Evolutionary conservation across 1,140 invertebrate species (phyloP).

Genomic region (Tetranychus cinnabarinus): DNA sequence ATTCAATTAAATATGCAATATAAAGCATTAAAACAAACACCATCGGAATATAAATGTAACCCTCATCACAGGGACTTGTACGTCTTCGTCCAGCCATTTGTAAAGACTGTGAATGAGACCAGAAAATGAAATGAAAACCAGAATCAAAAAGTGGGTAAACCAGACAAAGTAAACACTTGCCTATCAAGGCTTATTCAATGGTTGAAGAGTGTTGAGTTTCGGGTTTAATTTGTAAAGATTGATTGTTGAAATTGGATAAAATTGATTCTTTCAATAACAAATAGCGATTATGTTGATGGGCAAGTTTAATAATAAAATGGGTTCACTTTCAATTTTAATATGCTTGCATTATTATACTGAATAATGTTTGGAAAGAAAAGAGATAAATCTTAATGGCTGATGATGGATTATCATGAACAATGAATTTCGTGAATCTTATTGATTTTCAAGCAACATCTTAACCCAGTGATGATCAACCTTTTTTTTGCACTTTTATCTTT

Average conservation of each 20-base stretch:
- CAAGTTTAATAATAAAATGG: no score
- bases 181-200: background rate
- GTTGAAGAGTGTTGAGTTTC: background rate
- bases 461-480: no score
- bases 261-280: background rate
- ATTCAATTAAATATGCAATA: conserved; percentile 58
- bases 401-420: no score
- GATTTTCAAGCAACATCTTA: no score
- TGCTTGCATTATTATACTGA: no score
- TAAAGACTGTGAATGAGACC: background rate
- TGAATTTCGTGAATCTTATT: no score
- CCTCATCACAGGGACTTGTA: conserved; percentile 42
- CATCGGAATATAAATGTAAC: conserved; percentile 61
- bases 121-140: background rate
- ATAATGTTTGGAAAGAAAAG: no score
- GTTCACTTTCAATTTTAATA: no score
- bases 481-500: no score
- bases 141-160: background rate
- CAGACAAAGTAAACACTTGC: background rate
- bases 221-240: background rate
- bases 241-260: background rate
- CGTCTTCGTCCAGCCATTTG: conserved; percentile 17
- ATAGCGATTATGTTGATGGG: background rate
- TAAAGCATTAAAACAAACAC: conserved; percentile 56
- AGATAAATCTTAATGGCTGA: no score